Evolutionary conservation across 1,140 invertebrate genomes (phyloP).

Genomic region (Bombus ignitus): DNA sequence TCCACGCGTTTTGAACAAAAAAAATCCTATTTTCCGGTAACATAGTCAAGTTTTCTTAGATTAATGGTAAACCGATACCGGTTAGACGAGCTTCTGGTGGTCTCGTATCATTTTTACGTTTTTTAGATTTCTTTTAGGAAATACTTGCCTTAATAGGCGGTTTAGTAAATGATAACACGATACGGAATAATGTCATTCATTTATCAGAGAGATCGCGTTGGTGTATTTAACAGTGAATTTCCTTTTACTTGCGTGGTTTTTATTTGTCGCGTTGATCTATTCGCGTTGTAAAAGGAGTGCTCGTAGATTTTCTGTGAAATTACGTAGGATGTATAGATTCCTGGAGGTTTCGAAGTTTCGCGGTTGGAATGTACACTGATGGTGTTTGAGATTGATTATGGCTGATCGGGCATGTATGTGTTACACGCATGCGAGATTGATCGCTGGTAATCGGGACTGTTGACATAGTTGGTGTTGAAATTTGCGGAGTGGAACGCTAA

Average conservation of each 20-base stretch:
- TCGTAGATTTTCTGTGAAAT: background rate
- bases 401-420: background rate
- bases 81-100: background rate
- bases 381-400: slow-evolving; percentile 4
- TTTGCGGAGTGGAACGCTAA: too few species aligned
- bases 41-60: background rate
- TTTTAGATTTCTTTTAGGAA: background rate
- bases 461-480: background rate
- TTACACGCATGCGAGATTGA: background rate
- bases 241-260: background rate
- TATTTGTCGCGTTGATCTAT: background rate
- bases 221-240: background rate
- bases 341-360: background rate
- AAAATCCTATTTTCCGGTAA: background rate
- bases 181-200: background rate
- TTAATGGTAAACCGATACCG: background rate
- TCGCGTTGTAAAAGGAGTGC: background rate
- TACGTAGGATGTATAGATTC: background rate
- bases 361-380: background rate
- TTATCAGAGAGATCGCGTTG: background rate
- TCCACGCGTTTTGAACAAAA: background rate
- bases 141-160: background rate
- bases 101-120: background rate
- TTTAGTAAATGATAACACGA: background rate
- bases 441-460: background rate